phyloP scores from a whole-genome alignment of 2,113 vertebrate species.

The Corydoras sp. region DNA sequence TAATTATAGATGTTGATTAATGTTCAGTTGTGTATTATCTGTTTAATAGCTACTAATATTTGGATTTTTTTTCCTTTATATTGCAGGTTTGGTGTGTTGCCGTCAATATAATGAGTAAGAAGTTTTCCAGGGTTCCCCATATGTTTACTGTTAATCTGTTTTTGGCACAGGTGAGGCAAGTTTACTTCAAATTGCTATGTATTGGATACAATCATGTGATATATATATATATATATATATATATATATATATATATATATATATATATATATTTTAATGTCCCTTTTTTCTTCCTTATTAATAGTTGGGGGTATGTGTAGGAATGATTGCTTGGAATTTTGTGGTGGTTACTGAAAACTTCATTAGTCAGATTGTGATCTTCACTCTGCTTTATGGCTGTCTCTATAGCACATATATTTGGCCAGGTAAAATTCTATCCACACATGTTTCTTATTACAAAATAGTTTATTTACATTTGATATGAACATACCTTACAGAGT shows the following conservation, averaged over 20 bases:
- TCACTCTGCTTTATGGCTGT: slow-evolving; percentile 81
- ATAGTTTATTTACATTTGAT: too few species aligned
- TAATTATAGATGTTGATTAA: too few species aligned
- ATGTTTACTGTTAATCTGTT: slow-evolving; percentile 85
- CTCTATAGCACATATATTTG: slow-evolving; percentile 89
- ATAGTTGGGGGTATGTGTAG: slow-evolving; percentile 79
- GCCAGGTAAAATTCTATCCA: slow-evolving; percentile 73
- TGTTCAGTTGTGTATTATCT: too few species aligned
- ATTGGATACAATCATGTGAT: too few species aligned
- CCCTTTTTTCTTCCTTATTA: slow-evolving; percentile 19
- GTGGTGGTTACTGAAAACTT: slow-evolving; percentile 71
- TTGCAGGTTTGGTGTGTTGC: slow-evolving; percentile 86
- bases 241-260: background rate
- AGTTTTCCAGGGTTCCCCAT: slow-evolving; percentile 83
- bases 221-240: too few species aligned
- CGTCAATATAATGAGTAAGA: slow-evolving; percentile 86
- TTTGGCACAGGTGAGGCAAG: slow-evolving; percentile 79
- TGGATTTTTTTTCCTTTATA: background rate
- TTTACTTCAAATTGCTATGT: too few species aligned
- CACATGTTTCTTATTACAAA: background rate
- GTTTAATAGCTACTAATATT: too few species aligned
- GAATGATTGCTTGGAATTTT: slow-evolving; percentile 92
- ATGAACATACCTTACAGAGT: too few species aligned
- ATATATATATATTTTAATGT: background rate
- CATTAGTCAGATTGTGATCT: slow-evolving; percentile 76